phyloP scores from a whole-genome alignment of 2,797 vertebrate genomes.

The Rhabdomys pumilio region DNA sequence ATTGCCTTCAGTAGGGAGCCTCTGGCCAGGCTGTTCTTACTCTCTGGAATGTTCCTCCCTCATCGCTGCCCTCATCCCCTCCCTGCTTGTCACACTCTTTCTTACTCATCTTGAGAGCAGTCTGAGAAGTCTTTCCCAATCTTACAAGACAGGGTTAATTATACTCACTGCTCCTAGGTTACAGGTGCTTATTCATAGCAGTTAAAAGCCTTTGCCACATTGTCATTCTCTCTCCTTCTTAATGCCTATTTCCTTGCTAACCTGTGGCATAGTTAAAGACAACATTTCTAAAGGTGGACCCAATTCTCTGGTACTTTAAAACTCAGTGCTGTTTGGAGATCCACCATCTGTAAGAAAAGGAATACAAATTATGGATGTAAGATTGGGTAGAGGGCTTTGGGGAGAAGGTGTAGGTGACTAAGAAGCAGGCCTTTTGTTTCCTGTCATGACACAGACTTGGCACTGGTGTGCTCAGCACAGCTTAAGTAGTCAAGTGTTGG shows the following conservation, averaged over 20 bases:
- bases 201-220: not conserved
- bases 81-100: not conserved
- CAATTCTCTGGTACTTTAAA: conserved; percentile 20
- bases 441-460: not conserved
- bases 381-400: conserved; percentile 18
- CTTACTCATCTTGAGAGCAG: conserved; percentile 15
- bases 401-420: too few species aligned
- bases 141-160: not conserved
- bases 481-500: not conserved
- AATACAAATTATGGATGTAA: not conserved
- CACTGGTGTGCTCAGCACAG: accelerated
- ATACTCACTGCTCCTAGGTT: not conserved
- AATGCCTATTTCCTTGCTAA: not conserved
- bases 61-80: not conserved
- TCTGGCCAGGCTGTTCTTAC: not conserved
- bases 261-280: conserved; percentile 11
- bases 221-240: not conserved
- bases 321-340: not conserved
- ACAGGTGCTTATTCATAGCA: not conserved
- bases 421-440: not conserved
- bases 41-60: not conserved
- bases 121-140: conserved; percentile 52
- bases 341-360: conserved; percentile 42
- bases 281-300: not conserved
- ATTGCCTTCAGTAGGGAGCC: not conserved